Evolutionary conservation across 2,888 invertebrate genomes (phyloP).

Genomic region (Xestia rhomboidea): DNA sequence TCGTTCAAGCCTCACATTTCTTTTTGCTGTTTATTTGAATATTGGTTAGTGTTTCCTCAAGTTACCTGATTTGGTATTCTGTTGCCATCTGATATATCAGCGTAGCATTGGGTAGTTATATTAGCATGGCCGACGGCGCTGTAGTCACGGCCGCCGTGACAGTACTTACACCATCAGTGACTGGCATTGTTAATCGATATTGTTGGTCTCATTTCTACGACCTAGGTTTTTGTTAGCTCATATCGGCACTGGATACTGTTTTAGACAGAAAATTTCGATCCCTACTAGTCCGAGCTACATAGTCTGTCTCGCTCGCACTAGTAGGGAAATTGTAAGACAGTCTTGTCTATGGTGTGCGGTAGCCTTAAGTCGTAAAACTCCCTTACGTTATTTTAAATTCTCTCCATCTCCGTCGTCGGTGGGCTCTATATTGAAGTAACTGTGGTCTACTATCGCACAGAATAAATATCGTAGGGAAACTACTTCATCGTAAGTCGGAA

Average conservation of each 20-base stretch:
- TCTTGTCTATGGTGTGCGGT: too few species aligned
- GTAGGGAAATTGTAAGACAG: too few species aligned
- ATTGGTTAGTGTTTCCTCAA: slow-evolving; percentile 53
- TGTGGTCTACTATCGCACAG: not conserved
- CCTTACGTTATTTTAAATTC: not conserved
- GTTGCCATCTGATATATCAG: slow-evolving; percentile 65
- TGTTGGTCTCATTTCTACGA: slow-evolving; percentile 4
- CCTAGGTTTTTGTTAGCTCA: not conserved
- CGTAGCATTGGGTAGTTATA: slow-evolving; percentile 73
- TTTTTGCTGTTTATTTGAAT: slow-evolving; percentile 43
- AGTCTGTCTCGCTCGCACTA: too few species aligned
- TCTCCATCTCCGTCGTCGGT: not conserved
- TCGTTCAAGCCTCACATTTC: slow-evolving; percentile 25
- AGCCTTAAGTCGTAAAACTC: too few species aligned
- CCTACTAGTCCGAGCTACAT: too few species aligned
- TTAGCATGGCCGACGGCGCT: slow-evolving; percentile 72
- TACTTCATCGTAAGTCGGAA: too few species aligned
- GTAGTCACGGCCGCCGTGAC: slow-evolving; percentile 67
- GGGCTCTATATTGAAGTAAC: not conserved
- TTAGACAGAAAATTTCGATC: too few species aligned
- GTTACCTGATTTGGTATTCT: slow-evolving; percentile 72
- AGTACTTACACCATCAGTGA: slow-evolving; percentile 41
- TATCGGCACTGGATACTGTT: not conserved
- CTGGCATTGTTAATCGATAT: slow-evolving; percentile 56
- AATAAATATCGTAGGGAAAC: not conserved